Evolutionary conservation across 2,888 invertebrate genomes (phyloP), one percentile per base, ranked within the genome.

Genomic region (Myopa testacea): DNA sequence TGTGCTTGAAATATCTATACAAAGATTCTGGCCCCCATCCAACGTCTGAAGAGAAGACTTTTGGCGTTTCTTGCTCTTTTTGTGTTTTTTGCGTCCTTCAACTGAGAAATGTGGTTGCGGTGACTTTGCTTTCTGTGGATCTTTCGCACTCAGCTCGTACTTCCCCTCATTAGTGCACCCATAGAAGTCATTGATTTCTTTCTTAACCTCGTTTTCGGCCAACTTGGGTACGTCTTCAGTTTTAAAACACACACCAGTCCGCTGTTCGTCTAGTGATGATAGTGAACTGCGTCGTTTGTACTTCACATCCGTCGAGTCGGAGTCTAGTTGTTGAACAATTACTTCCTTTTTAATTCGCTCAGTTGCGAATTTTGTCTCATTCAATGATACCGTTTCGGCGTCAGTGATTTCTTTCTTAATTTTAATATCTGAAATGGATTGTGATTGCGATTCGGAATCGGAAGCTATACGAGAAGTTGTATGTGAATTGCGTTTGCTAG

Each of bases 51-150:
- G 88, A 0, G 84, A 82, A 10, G 92, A 92, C 86, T 95, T 95
- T 82, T 94, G 93, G 45, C 94, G 93, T 88, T 94, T 95, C 86
- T 95, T 95, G 85, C 95, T 95, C 91, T 95, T 95, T 88, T 95
- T 95, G 85, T 95, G 95, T 85, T 95, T 95, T 86, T 93, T 95
- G 91, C 69, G 91, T 86, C 75, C 78, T 84, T 93, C 93, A 4
- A 86, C 90, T 82, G 88, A 90, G 89, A 85, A 90, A 88, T 80
- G 81, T 88, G 88, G 82, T n/a, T 80, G 79, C 12, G 76, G 58
- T 50, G 69, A 12, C 12, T 63, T 40, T n/a, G 12, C 34, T 3
- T 38, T 34, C 12, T 58, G 50, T 26, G 84, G 63, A 8, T 76
- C 63, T 19, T 68, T 40, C 5, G 68, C 82, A 74, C 84, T 83